These are phyloP conservation scores for Montipora foliosa DNA, from an alignment of 64 coral and sea anemone genomes.

Conservation along the genomic window DNA sequence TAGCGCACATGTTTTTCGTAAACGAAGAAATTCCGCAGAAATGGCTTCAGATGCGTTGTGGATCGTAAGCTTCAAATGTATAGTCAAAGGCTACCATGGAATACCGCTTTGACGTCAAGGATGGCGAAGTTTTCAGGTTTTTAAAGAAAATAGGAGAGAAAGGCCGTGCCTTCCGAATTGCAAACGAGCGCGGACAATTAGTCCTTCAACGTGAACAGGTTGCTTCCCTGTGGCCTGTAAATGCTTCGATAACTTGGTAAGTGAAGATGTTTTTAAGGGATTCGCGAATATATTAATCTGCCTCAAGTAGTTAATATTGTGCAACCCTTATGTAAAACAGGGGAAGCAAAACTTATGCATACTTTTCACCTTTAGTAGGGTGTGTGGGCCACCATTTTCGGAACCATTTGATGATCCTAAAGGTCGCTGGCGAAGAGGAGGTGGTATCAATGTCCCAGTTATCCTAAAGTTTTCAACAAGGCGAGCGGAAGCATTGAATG, in stretches of 20 bases:
- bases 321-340: no score
- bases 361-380: neutral
- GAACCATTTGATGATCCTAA: conserved; percentile 19
- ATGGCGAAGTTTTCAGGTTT: no score
- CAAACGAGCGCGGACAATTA: conserved; percentile 8
- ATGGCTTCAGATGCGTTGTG: no score
- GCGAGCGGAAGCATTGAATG: no score
- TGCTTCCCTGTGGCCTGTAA: conserved; percentile 1
- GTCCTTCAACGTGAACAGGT: conserved; percentile 40
- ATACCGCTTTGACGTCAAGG: no score
- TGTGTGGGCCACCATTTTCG: neutral
- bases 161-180: conserved; percentile 18
- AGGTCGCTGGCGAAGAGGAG: conserved; percentile 12
- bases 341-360: neutral
- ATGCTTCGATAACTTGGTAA: neutral
- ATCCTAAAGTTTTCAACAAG: neutral
- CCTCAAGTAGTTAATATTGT: no score
- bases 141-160: conserved; percentile 21
- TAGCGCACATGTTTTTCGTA: no score
- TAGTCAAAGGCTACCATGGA: no score
- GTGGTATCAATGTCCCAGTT: conserved; percentile 1
- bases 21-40: no score
- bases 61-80: neutral
- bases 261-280: neutral
- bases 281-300: no score